Evolutionary conservation across 2,113 vertebrate species (phyloP).

Genomic region (Centropus unirufus): DNA sequence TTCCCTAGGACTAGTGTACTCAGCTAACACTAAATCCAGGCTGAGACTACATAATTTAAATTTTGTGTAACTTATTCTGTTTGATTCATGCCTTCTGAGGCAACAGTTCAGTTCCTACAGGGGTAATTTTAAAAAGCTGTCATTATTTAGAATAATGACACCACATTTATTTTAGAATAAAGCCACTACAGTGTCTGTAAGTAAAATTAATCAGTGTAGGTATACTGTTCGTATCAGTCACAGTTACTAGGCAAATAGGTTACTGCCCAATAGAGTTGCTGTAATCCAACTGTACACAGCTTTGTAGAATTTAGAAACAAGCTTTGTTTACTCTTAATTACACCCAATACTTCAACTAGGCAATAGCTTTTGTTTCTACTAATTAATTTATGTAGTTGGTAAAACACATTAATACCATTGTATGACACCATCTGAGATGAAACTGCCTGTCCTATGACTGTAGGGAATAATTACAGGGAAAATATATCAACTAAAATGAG

Average conservation of each 20-base stretch:
- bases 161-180: too few relatives aligned
- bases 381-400: constrained; percentile 66
- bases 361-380: constrained; percentile 4
- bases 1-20: neutral
- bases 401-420: constrained; percentile 48
- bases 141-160: constrained; percentile 73
- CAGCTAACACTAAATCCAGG: neutral
- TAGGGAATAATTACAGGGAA: constrained; percentile 38
- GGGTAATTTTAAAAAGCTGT: constrained; percentile 60
- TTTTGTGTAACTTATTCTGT: neutral
- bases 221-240: constrained; percentile 68
- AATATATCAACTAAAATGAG: constrained; percentile 54
- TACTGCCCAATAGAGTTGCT: constrained; percentile 58
- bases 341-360: constrained; percentile 20
- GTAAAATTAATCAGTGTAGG: constrained; percentile 76
- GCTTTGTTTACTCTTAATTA: constrained; percentile 71
- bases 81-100: constrained; percentile 43
- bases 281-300: constrained; percentile 56
- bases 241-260: constrained; percentile 73
- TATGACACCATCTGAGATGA: constrained; percentile 27
- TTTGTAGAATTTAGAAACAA: constrained; percentile 66
- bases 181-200: constrained; percentile 61
- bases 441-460: constrained; percentile 34
- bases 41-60: neutral
- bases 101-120: constrained; percentile 63